Evolutionary conservation across 2,113 vertebrate genomes (phyloP), one percentile per base, ranked within the genome.

Genomic region (Urocitellus parryii): DNA sequence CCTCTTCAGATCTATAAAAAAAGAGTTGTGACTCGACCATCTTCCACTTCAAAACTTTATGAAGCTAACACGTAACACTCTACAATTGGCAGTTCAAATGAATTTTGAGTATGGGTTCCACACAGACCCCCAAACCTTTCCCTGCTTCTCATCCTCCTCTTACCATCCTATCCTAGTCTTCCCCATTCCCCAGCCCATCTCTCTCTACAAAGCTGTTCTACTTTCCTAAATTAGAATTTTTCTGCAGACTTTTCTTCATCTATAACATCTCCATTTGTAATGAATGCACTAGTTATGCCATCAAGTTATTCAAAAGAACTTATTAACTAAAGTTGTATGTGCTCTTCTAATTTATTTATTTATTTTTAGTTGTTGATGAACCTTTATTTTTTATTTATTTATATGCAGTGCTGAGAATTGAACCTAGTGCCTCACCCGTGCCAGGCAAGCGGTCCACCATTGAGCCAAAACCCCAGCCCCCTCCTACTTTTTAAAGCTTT

Each of bases 401-500:
- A 51, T 13, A 51, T 51, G 48, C 12, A 51, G 48, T 51, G 48
- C 48, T 51, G 48, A 51, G 48, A 51, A 51, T 51, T 0, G 12
- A 51, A 51, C 48, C 48, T 13, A 51, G 48, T 51, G 48, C 48
- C 48, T 51, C 48, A 51, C 48, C 10, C 2, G 2, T 51, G 48
- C 48, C 48, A 51, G 48, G 48, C 48, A 51, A 51, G 48, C 2
- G 48, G 0, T 51, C 48, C 48, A 51, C 48, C 48, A 51, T 13
- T 51, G 48, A 51, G 48, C 12, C 48, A 13, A 11, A 51, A 13
- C 48, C 48, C 48, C 48, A 51, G 48, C 48, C 12, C 2, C 25
- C 34, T 87, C 48, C 85, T 90, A 67, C 45, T 73, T 80, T 72
- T 82, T 48, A 86, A 93, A 85, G 20, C 37, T 87, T 88, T 82